Evolutionary conservation across 1,140 invertebrate genomes (phyloP).

Genomic region (Saccostrea cuccullata): DNA sequence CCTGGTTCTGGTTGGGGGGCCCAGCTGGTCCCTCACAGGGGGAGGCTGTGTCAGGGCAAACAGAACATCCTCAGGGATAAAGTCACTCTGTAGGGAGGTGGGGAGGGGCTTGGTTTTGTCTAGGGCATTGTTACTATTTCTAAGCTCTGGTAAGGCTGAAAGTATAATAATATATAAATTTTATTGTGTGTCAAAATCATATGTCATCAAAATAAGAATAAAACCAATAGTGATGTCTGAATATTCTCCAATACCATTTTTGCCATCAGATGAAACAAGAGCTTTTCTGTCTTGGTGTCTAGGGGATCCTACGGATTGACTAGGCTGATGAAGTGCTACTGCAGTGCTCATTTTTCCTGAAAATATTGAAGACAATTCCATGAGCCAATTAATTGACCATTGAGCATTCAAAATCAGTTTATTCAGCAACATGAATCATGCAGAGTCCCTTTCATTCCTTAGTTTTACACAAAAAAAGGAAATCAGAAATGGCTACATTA

Average conservation of each 20-base stretch:
- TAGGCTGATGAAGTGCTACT: conserved; percentile 44
- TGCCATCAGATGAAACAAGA: not conserved
- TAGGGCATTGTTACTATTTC: conserved; percentile 61
- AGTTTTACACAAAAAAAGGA: too few species aligned
- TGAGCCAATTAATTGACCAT: too few species aligned
- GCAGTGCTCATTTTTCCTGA: conserved; percentile 48
- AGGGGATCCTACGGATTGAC: conserved; percentile 39
- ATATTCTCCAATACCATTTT: conserved; percentile 2
- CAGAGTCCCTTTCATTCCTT: too few species aligned
- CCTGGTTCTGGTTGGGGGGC: conserved; percentile 69
- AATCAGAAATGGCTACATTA: too few species aligned
- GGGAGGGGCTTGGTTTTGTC: conserved; percentile 74
- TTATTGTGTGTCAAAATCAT: not conserved
- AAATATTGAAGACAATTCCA: conserved; percentile 30
- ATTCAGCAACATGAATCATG: too few species aligned
- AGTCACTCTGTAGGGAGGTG: conserved; percentile 76
- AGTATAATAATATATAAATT: not conserved
- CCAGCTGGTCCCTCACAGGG: conserved; percentile 69
- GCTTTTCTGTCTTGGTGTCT: conserved; percentile 41
- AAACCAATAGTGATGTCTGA: not conserved
- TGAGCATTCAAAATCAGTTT: too few species aligned
- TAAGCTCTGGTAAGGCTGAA: conserved; percentile 66
- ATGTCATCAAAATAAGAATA: not conserved
- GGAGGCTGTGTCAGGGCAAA: conserved; percentile 76
- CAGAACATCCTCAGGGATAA: conserved; percentile 76